Conservation (phyloP, 1,140 invertebrate genomes). For the Heliconius nattereri region DNA sequence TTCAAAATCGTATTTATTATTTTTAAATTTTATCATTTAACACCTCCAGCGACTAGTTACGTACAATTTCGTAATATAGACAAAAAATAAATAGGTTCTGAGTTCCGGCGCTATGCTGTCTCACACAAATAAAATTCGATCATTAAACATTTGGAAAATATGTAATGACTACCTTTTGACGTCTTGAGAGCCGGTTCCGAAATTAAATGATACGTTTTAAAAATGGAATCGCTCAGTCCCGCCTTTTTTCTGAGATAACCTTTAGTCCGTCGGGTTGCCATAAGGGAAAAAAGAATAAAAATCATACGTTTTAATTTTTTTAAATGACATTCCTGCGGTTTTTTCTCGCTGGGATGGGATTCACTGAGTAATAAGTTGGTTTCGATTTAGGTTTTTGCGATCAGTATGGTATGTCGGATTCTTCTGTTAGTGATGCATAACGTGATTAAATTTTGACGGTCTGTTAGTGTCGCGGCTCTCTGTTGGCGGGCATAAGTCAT, state of each 20-base stretch:
- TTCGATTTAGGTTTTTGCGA: conserved; percentile 70
- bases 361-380: conserved; percentile 70
- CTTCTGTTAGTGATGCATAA: conserved; percentile 51
- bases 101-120: conserved; percentile 61
- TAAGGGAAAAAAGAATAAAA: conserved; percentile 67
- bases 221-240: conserved; percentile 80
- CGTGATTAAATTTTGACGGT: conserved; percentile 55
- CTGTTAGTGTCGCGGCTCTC: conserved; percentile 49
- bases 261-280: conserved; percentile 76
- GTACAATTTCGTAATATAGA: background rate
- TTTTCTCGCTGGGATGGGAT: conserved; percentile 73
- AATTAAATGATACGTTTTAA: conserved; percentile 81
- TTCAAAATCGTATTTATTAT: conserved; percentile 63
- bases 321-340: conserved; percentile 80
- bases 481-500: conserved; percentile 20
- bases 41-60: conserved; percentile 1
- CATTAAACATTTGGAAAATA: conserved; percentile 66
- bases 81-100: conserved; percentile 50
- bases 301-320: conserved; percentile 78
- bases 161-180: conserved; percentile 80
- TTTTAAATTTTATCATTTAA: conserved; percentile 36
- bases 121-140: conserved; percentile 55
- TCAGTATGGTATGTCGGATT: conserved; percentile 62
- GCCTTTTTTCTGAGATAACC: conserved; percentile 80
- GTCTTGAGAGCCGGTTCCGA: conserved; percentile 79